phyloP scores from a whole-genome alignment of 2,888 invertebrate genomes.

The Rotaria socialis region DNA sequence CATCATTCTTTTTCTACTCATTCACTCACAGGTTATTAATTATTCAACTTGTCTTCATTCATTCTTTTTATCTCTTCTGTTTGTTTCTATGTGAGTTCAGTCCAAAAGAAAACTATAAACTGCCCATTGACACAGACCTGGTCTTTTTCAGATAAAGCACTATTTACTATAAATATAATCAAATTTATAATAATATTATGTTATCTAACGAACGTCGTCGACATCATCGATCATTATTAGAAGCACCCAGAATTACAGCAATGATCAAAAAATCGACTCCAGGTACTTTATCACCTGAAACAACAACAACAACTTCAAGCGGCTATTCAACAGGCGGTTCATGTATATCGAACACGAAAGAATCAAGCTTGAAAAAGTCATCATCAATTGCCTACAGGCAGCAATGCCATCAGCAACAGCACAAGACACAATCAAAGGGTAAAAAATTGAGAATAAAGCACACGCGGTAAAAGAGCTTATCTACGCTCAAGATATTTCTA shows the following conservation, averaged over 20 bases:
- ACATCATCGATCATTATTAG: neutral
- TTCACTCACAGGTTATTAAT: neutral
- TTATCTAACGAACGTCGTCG: neutral
- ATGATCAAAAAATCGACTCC: neutral
- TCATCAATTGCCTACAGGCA: neutral
- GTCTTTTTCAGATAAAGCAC: neutral
- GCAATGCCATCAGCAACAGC: neutral
- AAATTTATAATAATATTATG: neutral
- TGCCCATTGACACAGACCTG: neutral
- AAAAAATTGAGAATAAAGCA: neutral
- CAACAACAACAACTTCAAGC: neutral
- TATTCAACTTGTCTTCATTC: neutral
- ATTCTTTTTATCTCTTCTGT: neutral
- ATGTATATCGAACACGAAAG: neutral
- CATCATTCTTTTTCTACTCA: neutral
- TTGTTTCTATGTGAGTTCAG: neutral
- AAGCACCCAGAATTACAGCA: neutral
- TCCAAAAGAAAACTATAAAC: neutral
- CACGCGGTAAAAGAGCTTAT: neutral
- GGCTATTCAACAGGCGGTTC: conserved; percentile 3
- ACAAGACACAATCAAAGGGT: neutral
- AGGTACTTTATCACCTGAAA: neutral
- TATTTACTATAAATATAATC: neutral
- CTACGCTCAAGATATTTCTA: neutral
- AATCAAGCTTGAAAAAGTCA: neutral